A percentile compares a stretch with the other conserved stretches of the same genome.
Evolutionary conservation across 2,797 vertebrate species (phyloP).

Genomic region (Amphiprion clarkii): DNA sequence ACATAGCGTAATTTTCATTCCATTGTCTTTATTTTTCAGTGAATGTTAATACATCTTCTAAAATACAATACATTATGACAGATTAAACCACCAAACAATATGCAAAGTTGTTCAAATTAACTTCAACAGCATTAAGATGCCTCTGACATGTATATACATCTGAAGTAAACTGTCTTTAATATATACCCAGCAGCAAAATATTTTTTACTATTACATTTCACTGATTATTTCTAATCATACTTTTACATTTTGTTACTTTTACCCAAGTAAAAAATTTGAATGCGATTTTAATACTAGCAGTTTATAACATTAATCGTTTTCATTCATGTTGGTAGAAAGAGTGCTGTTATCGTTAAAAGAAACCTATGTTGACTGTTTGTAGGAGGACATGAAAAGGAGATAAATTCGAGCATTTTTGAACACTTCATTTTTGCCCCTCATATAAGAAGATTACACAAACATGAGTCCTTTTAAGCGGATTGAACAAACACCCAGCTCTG

Average conservation of each 20-base stretch:
- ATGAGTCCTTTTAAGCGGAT: conserved; percentile 6
- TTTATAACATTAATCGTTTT: conserved; percentile 18
- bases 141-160: background rate
- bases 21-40: background rate
- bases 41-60: background rate
- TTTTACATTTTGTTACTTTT: background rate
- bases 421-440: conserved; percentile 16
- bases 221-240: background rate
- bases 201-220: too few species aligned
- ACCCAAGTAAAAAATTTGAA: background rate
- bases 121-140: background rate
- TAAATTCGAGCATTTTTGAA: conserved; percentile 21
- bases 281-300: background rate
- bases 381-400: conserved; percentile 3
- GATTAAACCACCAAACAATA: too few species aligned
- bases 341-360: background rate
- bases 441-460: conserved; percentile 11
- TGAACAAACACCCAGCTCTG: conserved; percentile 8
- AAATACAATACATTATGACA: too few species aligned
- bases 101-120: too few species aligned
- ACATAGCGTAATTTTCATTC: background rate
- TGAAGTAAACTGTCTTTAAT: background rate
- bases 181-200: background rate
- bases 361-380: conserved; percentile 10
- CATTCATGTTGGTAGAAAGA: conserved; percentile 1